Evolutionary conservation across 2,888 invertebrate genomes (phyloP).

Genomic region (Sphecodes monilicornis): DNA sequence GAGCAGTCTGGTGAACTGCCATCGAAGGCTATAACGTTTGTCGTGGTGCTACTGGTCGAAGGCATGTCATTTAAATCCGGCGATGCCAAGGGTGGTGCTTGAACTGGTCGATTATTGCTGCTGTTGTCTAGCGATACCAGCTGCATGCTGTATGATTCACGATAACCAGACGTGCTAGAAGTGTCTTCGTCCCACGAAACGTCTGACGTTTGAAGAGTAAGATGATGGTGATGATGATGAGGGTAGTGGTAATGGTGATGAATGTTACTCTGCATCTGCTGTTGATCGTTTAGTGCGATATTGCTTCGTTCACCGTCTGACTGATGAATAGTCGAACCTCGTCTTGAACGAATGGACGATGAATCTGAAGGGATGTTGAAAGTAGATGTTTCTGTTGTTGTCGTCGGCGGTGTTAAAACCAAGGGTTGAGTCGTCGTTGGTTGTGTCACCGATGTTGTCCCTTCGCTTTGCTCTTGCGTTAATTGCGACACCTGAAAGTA

Average conservation of each 20-base stretch:
- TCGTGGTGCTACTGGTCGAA: slow-evolving; percentile 83
- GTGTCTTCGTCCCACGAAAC: slow-evolving; percentile 92
- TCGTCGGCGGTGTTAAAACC: slow-evolving; percentile 60
- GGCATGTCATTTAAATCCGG: slow-evolving; percentile 87
- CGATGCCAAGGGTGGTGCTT: slow-evolving; percentile 87
- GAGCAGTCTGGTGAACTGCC: slow-evolving; percentile 87
- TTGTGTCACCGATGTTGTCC: background rate
- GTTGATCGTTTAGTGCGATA: slow-evolving; percentile 63
- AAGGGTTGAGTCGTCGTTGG: slow-evolving; percentile 24
- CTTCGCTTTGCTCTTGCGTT: slow-evolving; percentile 54
- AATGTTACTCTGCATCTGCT: slow-evolving; percentile 58
- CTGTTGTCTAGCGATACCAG: slow-evolving; percentile 87
- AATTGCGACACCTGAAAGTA: slow-evolving; percentile 42
- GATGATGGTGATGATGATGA: slow-evolving; percentile 72
- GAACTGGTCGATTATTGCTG: slow-evolving; percentile 77
- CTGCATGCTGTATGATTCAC: slow-evolving; percentile 89
- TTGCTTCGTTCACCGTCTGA: slow-evolving; percentile 65
- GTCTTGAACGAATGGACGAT: slow-evolving; percentile 75
- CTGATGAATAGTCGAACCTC: slow-evolving; percentile 73
- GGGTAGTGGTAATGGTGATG: slow-evolving; percentile 67
- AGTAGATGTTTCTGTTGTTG: slow-evolving; percentile 64
- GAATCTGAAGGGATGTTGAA: slow-evolving; percentile 77
- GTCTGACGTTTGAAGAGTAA: slow-evolving; percentile 85
- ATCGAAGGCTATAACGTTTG: slow-evolving; percentile 85
- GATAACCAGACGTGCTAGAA: slow-evolving; percentile 94